Base-by-base conservation (phyloP, 2,797 vertebrate species). In the Ispidina lecontei region DNA sequence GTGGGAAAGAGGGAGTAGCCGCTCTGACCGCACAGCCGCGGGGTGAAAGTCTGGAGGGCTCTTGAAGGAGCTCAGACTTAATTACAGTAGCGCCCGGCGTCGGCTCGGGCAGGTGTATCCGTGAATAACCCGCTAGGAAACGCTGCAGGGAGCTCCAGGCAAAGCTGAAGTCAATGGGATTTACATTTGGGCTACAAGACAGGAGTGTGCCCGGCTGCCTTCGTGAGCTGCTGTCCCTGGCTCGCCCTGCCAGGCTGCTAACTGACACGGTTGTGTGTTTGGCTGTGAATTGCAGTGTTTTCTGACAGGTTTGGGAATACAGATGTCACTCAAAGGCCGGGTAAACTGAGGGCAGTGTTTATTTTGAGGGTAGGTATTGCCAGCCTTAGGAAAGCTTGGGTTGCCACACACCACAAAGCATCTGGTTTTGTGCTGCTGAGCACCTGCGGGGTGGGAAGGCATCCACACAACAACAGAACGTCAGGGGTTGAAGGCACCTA, bases 291-390 rank as follows among this genome's bases (percentile, higher is more conserved):
- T 3, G 23, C 11, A 14, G 51, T 59, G 3, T 39, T 81, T 91
- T 49, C 64, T 56, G 33, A 6, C 19, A 16, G 10, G 10, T 33
- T 62, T 68, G 54, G 28, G 60, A 62, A 58, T 3, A 4, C 0
- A 1, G 39, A 2, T 35, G 67, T 76, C 2, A 1, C 46, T 59
- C n/a, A 44, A 43, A 81, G 12, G 17, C 10, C 0, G 0, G 31
- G 16, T 49, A n/a, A 73, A 47, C 12, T 7, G 18, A 62, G 33
- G 3, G 1, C 37, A 9, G 3, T 54, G 4, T n/a, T 35, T 52
- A 25, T n/a, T 44, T 70, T 2, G 3, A 15, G 44, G 12, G 7
- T n/a, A 33, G 14, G 6, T 35, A 3, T 41, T 52, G 10, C 11
- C 29, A 26, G 1, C n/a, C 4, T 26, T 20, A 8, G 6, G 31